A percentile compares a stretch with the other conserved stretches of the same genome.
Conservation (phyloP, 1,140 invertebrate genomes). For the Drosophila suzukii region DNA sequence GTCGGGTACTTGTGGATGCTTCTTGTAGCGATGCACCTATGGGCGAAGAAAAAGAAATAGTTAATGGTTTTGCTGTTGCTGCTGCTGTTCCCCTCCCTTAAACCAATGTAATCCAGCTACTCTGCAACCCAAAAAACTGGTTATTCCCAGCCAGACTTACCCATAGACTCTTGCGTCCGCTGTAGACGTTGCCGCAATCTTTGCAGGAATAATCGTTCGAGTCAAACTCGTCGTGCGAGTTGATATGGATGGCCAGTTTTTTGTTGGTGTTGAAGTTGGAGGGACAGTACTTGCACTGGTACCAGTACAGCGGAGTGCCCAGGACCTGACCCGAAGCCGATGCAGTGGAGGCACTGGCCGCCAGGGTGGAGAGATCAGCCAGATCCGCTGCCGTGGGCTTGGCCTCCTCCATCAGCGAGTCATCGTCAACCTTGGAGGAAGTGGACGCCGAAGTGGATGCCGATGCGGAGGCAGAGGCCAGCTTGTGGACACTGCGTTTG, state of each 20-base stretch:
- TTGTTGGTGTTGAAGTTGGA: slow-evolving; percentile 84
- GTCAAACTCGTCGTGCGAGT: slow-evolving; percentile 83
- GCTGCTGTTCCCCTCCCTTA: neutral
- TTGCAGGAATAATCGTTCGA: slow-evolving; percentile 84
- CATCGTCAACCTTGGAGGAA: slow-evolving; percentile 26
- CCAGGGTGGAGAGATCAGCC: slow-evolving; percentile 14
- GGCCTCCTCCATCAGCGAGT: slow-evolving; percentile 1
- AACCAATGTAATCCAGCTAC: too few relatives aligned
- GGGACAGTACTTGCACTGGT: slow-evolving; percentile 84
- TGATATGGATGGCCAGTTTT: slow-evolving; percentile 84
- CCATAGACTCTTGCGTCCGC: slow-evolving; percentile 83
- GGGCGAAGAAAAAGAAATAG: neutral
- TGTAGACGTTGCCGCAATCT: slow-evolving; percentile 84
- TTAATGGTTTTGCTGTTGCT: neutral
- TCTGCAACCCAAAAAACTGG: neutral
- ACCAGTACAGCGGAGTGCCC: slow-evolving; percentile 73
- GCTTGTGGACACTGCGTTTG: slow-evolving; percentile 62
- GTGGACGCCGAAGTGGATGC: slow-evolving; percentile 18
- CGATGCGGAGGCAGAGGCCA: slow-evolving; percentile 21
- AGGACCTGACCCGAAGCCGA: slow-evolving; percentile 1
- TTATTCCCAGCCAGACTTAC: slow-evolving; percentile 37
- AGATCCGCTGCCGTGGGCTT: slow-evolving; percentile 22
- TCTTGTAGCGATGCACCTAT: slow-evolving; percentile 83
- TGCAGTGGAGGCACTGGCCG: neutral
- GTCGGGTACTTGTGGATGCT: slow-evolving; percentile 81